Evolutionary conservation across 1,140 invertebrate genomes (phyloP), one percentile per base, ranked within the genome.

Genomic region (Dolichoris vasculosae): DNA sequence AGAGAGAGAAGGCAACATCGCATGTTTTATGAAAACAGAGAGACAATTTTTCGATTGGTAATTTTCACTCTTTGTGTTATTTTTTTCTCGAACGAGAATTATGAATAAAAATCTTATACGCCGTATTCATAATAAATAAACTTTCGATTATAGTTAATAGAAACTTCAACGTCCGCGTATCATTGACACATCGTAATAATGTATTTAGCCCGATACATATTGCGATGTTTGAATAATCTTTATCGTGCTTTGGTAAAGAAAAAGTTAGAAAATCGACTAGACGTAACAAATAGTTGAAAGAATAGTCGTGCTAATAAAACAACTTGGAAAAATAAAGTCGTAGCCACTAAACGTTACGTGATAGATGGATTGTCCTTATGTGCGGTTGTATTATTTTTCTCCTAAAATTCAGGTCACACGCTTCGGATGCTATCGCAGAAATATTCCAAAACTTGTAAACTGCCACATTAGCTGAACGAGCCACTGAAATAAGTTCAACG

Each of bases 1-100:
- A 67, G 55, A 59, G 55, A 67, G 9, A 59, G 76, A 80, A 26
- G 8, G 43, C 38, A 20, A 64, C 30, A 48, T 51, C 46, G 32
- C 82, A 35, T 59, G 35, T 76, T 51, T 51, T 38, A 43, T 7
- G 35, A 83, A 15, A 48, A 67, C 20, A 17, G 59, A 82, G 20
- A 73, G n/a, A 26, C 79, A 43, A 69, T 30, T 40, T 82, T 82
- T 69, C 81, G 46, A 73, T 82, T 46, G 67, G 38, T 17, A 38
- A 73, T 43, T 73, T 48, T 35, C 30, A 46, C 80, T n/a, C 26
- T 73, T 40, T 43, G 30, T 59, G 55, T 71, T 59, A 2, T 3
- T 59, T 59, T 59, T 26, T 59, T 59, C 26, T 32, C 32, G 13
- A 6, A 67, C 63, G 15, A 2, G 15, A 15, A 2, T 7, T 67